Evolutionary conservation across 2,888 invertebrate genomes (phyloP), one percentile per base, ranked within the genome.

Genomic region (Cyclophora albipunctata): DNA sequence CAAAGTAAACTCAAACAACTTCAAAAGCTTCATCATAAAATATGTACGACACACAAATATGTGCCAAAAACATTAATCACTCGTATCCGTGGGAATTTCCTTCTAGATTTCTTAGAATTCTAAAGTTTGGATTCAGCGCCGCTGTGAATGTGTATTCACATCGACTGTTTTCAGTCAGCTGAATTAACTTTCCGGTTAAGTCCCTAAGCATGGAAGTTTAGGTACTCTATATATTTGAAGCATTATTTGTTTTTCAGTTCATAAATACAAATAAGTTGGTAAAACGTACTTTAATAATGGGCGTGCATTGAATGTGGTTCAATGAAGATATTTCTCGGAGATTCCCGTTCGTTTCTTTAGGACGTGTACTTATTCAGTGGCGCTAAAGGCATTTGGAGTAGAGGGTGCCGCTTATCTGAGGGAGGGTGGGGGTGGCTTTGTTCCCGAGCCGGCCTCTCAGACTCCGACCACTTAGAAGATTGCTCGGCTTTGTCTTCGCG

Each of bases 391-490:
- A 74, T 79, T 82, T 77, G 67, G 70, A 71, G 69, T 66, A 69
- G 71, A 69, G 75, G 76, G 76, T 67, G 20, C 73, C 68, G 71
- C 78, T 84, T 84, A 83, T 84, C 83, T 76, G 62, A 51, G 62
- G 57, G 62, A 60, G 63, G 66, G 61, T 50, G 52, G 56, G 67
- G 64, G 67, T 60, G 71, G 76, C 75, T 80, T 83, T 81, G 76
- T 80, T 75, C 77, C 63, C 74, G 66, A 61, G 59, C 60, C 52
- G 56, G 58, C 66, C 62, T 60, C 64, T 68, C 72, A 69, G 71
- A 73, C 74, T 74, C 75, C 75, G 66, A 79, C 81, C 86, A 85
- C 85, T 85, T 85, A 84, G 81, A 80, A 84, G 80, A 86, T 86
- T 85, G 81, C 79, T 73, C 68, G 73, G 73, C 78, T 78, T 82